Evolutionary conservation across 2,113 vertebrate species (phyloP).

Genomic region (Vidua chalybeata): DNA sequence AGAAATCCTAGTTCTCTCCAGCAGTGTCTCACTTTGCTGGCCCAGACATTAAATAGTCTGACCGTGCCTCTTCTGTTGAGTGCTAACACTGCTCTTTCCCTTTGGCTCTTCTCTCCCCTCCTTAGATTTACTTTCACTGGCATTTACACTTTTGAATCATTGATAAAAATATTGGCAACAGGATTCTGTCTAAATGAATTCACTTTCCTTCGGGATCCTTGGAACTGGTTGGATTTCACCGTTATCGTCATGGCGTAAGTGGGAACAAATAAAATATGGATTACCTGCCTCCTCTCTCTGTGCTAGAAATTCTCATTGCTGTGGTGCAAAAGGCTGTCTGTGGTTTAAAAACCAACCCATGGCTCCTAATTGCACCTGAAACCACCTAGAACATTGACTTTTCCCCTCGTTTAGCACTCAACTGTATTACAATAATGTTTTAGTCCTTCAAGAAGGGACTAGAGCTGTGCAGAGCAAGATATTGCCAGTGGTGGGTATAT

Average conservation of each 20-base stretch:
- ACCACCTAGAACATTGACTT: neutral
- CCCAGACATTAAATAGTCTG: neutral
- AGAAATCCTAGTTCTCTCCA: neutral
- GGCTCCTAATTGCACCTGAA: neutral
- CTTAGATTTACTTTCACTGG: constrained; percentile 89
- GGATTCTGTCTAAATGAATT: constrained; percentile 92
- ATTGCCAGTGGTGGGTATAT: rapidly evolving
- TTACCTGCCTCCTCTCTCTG: rapidly evolving
- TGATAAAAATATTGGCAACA: constrained; percentile 93
- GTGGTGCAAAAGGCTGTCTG: neutral
- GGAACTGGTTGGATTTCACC: constrained; percentile 97
- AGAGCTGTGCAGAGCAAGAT: neutral
- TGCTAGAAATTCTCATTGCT: neutral
- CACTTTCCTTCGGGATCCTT: constrained; percentile 93
- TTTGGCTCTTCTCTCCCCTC: neutral
- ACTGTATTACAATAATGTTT: rapidly evolving
- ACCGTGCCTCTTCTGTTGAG: neutral
- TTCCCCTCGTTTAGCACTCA: neutral
- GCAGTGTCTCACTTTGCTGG: neutral
- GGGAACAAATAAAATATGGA: neutral
- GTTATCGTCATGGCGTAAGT: constrained; percentile 96
- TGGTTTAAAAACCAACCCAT: neutral
- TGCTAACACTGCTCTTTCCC: neutral
- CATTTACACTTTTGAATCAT: constrained; percentile 97
- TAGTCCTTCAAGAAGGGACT: neutral